Evolutionary conservation across 1,140 invertebrate genomes (phyloP).

Genomic region (Tetraneura akinire): DNA sequence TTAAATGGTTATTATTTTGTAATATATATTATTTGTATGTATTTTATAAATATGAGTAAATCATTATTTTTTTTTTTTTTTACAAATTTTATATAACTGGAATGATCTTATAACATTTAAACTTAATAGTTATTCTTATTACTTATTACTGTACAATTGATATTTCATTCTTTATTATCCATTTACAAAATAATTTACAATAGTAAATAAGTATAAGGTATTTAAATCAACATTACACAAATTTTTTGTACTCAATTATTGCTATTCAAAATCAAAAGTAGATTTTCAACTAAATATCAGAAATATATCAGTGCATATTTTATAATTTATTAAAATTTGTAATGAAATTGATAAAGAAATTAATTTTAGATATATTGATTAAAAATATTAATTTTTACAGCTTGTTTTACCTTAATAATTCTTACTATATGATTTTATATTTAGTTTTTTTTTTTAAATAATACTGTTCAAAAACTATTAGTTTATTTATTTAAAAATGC

Average conservation of each 20-base stretch:
- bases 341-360: not conserved
- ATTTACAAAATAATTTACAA: slow-evolving; percentile 20
- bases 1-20: not conserved
- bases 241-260: not conserved
- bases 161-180: slow-evolving; percentile 1
- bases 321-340: not conserved
- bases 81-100: not conserved
- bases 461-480: no score
- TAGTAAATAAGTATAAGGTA: not conserved
- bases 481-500: slow-evolving; percentile 19
- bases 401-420: no score
- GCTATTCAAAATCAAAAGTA: not conserved
- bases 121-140: not conserved
- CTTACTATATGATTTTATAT: no score
- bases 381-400: no score
- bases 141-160: not conserved
- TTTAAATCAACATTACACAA: not conserved
- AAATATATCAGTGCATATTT: not conserved
- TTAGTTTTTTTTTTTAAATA: no score
- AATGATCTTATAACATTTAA: slow-evolving; percentile 3
- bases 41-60: slow-evolving; percentile 1
- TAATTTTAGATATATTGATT: no score
- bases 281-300: not conserved
- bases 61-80: not conserved
- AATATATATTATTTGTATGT: not conserved